Evolutionary conservation across 2,888 invertebrate genomes (phyloP), one percentile per base, ranked within the genome.

Genomic region (Litoditis marina): DNA sequence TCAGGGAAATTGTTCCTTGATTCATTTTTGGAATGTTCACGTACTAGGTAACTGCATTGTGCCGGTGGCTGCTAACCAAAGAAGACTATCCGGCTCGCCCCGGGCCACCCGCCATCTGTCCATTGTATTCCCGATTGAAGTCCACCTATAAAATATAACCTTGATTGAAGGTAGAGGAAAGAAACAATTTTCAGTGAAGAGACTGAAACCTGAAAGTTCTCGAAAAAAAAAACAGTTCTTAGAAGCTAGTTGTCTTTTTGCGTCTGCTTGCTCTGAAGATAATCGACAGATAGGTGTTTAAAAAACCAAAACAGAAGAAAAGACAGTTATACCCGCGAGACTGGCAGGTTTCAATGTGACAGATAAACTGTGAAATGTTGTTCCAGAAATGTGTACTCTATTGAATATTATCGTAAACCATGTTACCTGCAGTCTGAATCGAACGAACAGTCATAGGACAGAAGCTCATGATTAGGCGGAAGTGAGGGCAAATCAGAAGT

Each of bases 1-100:
- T n/a, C n/a, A n/a, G n/a, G n/a, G n/a, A n/a, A n/a, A n/a, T n/a
- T n/a, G n/a, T n/a, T n/a, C n/a, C n/a, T n/a, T n/a, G n/a, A n/a
- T n/a, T n/a, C n/a, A n/a, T n/a, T n/a, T n/a, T n/a, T 36, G n/a
- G n/a, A n/a, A n/a, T n/a, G n/a, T n/a, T 47, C 30, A 44, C 50
- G 56, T 50, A 73, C 77, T 62, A 32, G 81, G 81, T 44, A 78
- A 63, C 62, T 76, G 74, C 76, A 78, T 78, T 11, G 81, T 81
- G 32, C 80, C 80, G 22, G 80, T 81, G n/a, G 80, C 80, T 11
- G 81, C 81, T 42, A 81, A 51, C 81, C 81, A 81, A 34, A 81
- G 64, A 11, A 81, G 58, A 53, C 74, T 70, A 49, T 81, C 81
- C 6, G 81, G 81, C 56, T 81, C 78, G n/a, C 81, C 81, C 44